Evolutionary conservation across 2,888 invertebrate genomes (phyloP), one percentile per base, ranked within the genome.

Genomic region (Luperina nickerlii): DNA sequence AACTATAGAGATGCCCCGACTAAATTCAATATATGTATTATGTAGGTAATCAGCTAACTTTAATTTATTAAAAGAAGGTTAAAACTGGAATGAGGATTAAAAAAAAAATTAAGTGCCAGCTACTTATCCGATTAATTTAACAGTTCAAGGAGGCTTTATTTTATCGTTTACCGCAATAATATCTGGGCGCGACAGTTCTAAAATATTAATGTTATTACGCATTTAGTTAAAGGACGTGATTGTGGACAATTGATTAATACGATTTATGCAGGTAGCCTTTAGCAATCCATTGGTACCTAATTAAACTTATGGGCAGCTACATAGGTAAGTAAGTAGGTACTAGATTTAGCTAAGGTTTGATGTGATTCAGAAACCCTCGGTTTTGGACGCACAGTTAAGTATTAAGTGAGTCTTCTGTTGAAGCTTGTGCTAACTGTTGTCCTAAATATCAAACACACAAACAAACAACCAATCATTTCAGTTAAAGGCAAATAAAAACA

Each of bases 171-270:
- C 66, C 11, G 60, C 54, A 66, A 66, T 72, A 62, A 83, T 69
- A 75, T 83, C 63, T 68, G 38, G 48, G n/a, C 42, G 42, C 63
- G 24, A 74, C 27, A 68, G 51, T 60, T 70, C 60, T 76, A 42
- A 70, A 74, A 79, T 76, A 70, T 72, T 72, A 65, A 75, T 74
- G 27, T 24, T 62, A 65, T 73, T 69, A 63, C 70, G 63, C 38
- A 51, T 69, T 72, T 45, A 67, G 20, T 18, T 67, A 24, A 8
- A 57, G 42, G 45, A 15, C 24, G 13, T 74, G 20, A 54, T 73
- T 38, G 32, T 54, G 48, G 48, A 48, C 20, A 81, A 79, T 69
- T 69, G 60, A 73, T 78, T 78, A 38, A 79, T 76, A 63, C 57
- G 32, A 71, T 57, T 48, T 63, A 62, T 57, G 38, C 15, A 48